Evolutionary conservation across 2,797 vertebrate genomes (phyloP).

Genomic region (Margarornis squamiger): DNA sequence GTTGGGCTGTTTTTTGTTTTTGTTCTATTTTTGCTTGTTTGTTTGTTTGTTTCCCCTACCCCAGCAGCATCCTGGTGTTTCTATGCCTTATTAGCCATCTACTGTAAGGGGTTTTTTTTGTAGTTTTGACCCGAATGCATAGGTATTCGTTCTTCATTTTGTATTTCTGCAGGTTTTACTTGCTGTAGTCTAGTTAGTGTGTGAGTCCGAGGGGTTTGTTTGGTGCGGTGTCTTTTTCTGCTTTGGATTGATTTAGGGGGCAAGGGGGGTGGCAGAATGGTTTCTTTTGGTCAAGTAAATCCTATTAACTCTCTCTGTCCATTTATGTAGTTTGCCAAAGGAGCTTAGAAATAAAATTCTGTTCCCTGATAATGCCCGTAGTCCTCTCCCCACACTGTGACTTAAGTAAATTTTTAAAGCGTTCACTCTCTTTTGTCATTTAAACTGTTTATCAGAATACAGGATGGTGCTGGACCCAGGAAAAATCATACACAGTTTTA

Average conservation of each 20-base stretch:
- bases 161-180: background rate
- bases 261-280: background rate
- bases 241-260: background rate
- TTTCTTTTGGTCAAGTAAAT: background rate
- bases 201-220: rapidly evolving
- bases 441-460: background rate
- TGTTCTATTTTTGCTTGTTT: too few species aligned
- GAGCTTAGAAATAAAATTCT: background rate
- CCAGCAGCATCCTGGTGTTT: rapidly evolving
- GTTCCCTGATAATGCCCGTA: rapidly evolving
- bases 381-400: rapidly evolving
- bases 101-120: background rate
- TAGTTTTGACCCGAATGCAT: rapidly evolving
- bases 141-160: background rate
- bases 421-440: background rate
- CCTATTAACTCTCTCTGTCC: background rate
- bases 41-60: background rate
- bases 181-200: background rate
- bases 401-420: background rate
- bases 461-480: background rate
- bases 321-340: background rate
- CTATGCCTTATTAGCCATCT: rapidly evolving
- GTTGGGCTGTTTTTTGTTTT: too few species aligned
- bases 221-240: background rate
- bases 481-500: background rate